Evolutionary conservation across 2,888 invertebrate species (phyloP).

Genomic region (Sphaerophoria rueppellii): DNA sequence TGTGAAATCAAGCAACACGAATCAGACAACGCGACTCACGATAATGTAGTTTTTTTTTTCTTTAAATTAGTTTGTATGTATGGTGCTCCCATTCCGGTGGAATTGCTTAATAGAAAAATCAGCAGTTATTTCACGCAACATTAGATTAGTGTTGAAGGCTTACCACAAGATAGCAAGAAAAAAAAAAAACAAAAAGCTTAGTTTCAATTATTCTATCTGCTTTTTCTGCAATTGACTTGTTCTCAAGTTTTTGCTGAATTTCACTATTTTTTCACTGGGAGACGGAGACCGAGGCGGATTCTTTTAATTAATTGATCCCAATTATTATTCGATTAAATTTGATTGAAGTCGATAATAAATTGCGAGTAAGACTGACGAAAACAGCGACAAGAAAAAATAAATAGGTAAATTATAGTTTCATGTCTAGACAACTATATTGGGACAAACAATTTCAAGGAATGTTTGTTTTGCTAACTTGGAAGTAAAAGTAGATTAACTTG

Average conservation of each 20-base stretch:
- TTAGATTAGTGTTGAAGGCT: constrained; percentile 50
- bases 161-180: constrained; percentile 5
- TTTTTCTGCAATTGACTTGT: not conserved
- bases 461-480: constrained; percentile 17
- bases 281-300: constrained; percentile 14
- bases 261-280: constrained; percentile 23
- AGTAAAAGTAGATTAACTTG: constrained; percentile 64
- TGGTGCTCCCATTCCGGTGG: constrained; percentile 68
- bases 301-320: constrained; percentile 45
- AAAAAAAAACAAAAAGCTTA: not conserved
- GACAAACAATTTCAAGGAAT: constrained; percentile 1
- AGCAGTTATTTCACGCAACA: constrained; percentile 71
- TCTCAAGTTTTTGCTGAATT: constrained; percentile 42
- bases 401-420: constrained; percentile 2
- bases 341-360: not conserved
- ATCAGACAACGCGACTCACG: not conserved
- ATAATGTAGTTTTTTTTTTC: constrained; percentile 57
- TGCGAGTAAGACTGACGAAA: not conserved
- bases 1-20: constrained; percentile 61
- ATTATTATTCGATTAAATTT: not conserved
- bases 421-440: constrained; percentile 24
- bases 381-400: constrained; percentile 1
- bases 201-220: not conserved
- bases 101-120: constrained; percentile 73
- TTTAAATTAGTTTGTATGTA: constrained; percentile 15